Evolutionary conservation across 1,140 invertebrate species (phyloP).

Genomic region (Phocides pigmalion): DNA sequence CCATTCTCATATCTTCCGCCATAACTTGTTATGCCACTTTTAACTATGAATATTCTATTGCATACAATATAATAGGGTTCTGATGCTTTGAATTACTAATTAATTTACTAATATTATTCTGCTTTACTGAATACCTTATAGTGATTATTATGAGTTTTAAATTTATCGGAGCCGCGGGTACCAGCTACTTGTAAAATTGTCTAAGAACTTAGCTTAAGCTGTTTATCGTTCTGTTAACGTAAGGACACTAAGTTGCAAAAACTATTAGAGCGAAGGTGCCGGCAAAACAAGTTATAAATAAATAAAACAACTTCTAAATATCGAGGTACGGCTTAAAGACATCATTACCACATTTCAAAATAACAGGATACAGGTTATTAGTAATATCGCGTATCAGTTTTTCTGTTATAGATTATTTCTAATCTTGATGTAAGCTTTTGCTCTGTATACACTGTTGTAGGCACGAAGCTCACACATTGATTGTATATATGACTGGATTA

Average conservation of each 20-base stretch:
- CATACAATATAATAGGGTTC: too few species aligned
- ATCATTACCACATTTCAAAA: constrained; percentile 21
- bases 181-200: not conserved
- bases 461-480: too few species aligned
- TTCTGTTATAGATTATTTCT: constrained; percentile 4
- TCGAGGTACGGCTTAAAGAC: constrained; percentile 1
- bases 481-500: too few species aligned
- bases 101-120: too few species aligned
- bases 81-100: too few species aligned
- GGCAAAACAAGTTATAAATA: constrained; percentile 16
- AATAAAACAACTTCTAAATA: constrained; percentile 13
- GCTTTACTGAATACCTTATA: too few species aligned
- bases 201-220: not conserved
- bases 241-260: constrained; percentile 1
- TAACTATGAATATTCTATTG: too few species aligned
- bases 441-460: too few species aligned
- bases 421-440: too few species aligned
- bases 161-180: too few species aligned
- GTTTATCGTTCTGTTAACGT: not conserved
- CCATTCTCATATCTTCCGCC: too few species aligned
- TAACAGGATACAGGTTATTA: constrained; percentile 17
- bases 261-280: constrained; percentile 6
- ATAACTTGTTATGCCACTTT: too few species aligned
- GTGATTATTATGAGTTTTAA: not conserved
- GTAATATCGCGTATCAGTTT: constrained; percentile 1